Evolutionary conservation across 2,797 vertebrate genomes (phyloP), one percentile per base, ranked within the genome.

Genomic region (Sebastes hubbsi): DNA sequence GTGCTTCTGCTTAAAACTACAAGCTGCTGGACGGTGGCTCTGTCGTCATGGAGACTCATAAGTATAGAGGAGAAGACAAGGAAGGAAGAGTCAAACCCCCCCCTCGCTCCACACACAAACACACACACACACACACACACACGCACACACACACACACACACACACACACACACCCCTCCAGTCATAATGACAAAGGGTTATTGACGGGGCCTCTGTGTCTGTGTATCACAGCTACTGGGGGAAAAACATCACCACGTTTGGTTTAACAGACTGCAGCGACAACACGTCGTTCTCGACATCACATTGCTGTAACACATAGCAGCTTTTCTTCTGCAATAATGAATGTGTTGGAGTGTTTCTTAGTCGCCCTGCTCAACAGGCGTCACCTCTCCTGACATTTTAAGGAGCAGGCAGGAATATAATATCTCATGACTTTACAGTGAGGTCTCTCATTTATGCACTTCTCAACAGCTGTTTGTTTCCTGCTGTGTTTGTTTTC

Each of bases 21-120:
- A 78, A 80, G 79, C 87, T 66, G 61, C 81, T 90, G 88, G 87
- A 87, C 68, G n/a, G 63, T 86, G 86, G 87, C 83, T 88, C 76
- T 79, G 92, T 94, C 93, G 93, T 92, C 93, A 94, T 93, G 92
- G 92, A 86, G 89, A 94, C 91, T 82, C 88, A 78, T 88, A 88
- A 93, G 85, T 91, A 91, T 85, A 90, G 87, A 87, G 85, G 70
- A 90, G 74, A 84, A 88, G 77, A 87, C 78, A 79, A 83, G 79
- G 66, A 61, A 83, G 73, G 79, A 80, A 84, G 77, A 46, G 29
- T 8, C 32, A 60, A 38, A 59, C 58, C 56, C 32, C 52, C 4
- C 72, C 52, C 52, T 32, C 30, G 30, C 54, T 55, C 29, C 29
- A 12, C 36, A 36, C 36, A 36, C 34, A 13, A 10, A 27, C 64